phyloP scores from a whole-genome alignment of 2,113 vertebrate species.

The Brevimyrus niger region DNA sequence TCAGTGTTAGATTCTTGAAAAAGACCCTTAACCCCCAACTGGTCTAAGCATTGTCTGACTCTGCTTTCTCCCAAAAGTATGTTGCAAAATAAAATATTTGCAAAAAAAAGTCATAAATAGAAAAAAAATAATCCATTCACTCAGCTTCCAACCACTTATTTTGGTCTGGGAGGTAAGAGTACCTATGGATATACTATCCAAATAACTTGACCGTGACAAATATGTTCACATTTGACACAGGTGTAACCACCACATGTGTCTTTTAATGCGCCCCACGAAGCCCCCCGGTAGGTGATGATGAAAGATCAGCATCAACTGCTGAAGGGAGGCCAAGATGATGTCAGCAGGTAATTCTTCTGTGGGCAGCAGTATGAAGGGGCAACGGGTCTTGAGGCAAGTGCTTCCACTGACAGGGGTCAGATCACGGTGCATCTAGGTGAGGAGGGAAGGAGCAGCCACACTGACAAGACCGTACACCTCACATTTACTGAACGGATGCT shows the following conservation, averaged over 20 bases:
- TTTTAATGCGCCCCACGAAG: too few species aligned
- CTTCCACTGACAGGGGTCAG: conserved; percentile 27
- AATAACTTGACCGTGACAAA: not conserved
- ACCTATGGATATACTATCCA: not conserved
- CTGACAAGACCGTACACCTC: not conserved
- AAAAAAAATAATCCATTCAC: not conserved
- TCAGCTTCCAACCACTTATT: not conserved
- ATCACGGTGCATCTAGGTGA: not conserved
- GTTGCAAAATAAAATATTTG: not conserved
- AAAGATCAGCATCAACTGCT: conserved; percentile 58
- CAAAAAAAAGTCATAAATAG: not conserved
- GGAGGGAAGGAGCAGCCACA: not conserved
- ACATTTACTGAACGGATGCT: not conserved
- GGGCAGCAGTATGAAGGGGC: conserved; percentile 57
- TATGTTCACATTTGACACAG: not conserved
- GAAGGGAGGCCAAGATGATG: conserved; percentile 54
- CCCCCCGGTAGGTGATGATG: conserved; percentile 40
- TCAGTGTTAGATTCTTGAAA: not conserved
- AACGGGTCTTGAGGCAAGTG: conserved; percentile 53
- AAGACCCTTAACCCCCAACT: not conserved
- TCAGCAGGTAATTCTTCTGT: conserved; percentile 61
- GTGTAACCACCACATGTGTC: not conserved
- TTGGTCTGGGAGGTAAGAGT: not conserved
- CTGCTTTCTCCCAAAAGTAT: not conserved
- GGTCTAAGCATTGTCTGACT: not conserved